Base-by-base conservation (phyloP, 2,888 invertebrate genomes). In the Diloba caeruleocephala region DNA sequence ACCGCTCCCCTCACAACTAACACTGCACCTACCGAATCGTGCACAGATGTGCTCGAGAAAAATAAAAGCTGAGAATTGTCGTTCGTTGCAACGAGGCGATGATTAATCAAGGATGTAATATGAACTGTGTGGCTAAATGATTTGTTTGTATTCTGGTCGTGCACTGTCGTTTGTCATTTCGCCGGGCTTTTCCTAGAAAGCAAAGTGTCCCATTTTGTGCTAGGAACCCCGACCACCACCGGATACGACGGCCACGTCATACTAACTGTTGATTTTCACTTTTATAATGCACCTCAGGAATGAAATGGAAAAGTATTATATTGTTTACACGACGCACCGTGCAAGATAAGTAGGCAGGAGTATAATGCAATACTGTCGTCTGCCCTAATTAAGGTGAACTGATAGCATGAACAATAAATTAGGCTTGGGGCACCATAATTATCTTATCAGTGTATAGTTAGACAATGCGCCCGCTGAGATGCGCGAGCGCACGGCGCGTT, bases 141-240 rank as follows among this genome's bases (percentile, higher is more conserved):
- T 64, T 76, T 70, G 72, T 89, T 89, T 84, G 78, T 86, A 91
- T 90, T 86, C 90, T 48, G 57, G 50, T 67, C 75, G 76, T 73
- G 81, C 71, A 59, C 51, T 37, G 64, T 73, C 82, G 84, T 81
- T 81, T 80, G 82, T 83, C 85, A 85, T 87, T 84, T 87, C 74
- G 84, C 84, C 78, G 79, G 77, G 71, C 77, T 84, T 82, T 91
- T 91, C 90, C 85, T 89, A 88, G 92, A 89, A 91, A 90, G 86
- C 83, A 81, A 82, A 82, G 82, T 85, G 88, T 79, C 85, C 85
- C 84, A 89, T 81, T 84, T 80, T 83, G 77, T 74, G 78, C 76
- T 73, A 78, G 81, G 82, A 75, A 82, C 73, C 71, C 44, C 70
- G 53, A 61, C 58, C 72, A 57, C 76, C 78, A 72, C 81, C 86